Percentiles rank a stretch among this genome's conserved stretches.
phyloP scores from a whole-genome alignment of 2,113 vertebrate genomes.

The Lamprotornis superbus region DNA sequence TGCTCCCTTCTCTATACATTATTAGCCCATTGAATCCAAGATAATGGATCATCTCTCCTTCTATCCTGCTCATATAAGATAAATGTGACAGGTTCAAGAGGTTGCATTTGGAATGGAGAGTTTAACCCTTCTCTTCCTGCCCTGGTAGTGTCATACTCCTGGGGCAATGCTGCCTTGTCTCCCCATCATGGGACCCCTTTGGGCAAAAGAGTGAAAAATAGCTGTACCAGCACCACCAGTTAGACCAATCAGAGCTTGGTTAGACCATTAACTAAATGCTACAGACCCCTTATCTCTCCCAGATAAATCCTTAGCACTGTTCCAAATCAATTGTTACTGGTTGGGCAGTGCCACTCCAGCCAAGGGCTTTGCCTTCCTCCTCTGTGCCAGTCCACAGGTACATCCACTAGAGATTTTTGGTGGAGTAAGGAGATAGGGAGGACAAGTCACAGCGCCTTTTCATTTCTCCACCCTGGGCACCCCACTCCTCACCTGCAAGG shows the following conservation, averaged over 20 bases:
- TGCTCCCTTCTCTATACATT: not conserved
- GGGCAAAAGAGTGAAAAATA: not conserved
- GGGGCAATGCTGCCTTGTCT: not conserved
- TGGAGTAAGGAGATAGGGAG: not conserved
- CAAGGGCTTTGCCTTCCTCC: not conserved
- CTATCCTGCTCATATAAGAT: not conserved
- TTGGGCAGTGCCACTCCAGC: not conserved
- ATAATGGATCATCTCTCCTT: not conserved
- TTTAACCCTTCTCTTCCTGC: not conserved
- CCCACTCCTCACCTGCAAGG: not conserved
- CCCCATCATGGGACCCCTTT: accelerated
- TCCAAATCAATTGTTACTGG: not conserved
- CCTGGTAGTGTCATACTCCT: accelerated
- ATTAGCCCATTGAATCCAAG: not conserved
- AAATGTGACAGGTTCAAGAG: not conserved
- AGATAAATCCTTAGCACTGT: not conserved
- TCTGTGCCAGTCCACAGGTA: not conserved
- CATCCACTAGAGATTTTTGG: not conserved
- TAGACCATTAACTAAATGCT: not conserved
- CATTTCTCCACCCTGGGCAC: not conserved
- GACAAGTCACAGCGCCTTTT: not conserved
- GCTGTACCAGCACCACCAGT: not conserved
- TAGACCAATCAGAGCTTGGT: not conserved
- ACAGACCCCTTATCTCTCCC: not conserved
- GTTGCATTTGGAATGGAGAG: not conserved